Conservation (phyloP, 2,888 invertebrate genomes). For the Metacarcinus magister region DNA sequence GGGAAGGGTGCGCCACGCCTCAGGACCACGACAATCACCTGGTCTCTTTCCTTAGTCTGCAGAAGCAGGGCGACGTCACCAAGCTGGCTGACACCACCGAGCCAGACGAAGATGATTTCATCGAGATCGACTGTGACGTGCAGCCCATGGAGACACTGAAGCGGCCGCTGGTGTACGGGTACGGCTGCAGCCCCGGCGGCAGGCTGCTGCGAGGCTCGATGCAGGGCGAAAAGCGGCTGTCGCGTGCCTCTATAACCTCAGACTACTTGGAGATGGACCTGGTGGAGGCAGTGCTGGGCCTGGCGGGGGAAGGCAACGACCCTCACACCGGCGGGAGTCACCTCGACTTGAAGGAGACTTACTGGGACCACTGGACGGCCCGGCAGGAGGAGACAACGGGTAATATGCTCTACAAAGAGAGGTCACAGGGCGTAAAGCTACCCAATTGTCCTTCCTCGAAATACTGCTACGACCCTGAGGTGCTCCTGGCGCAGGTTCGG, state of each 20-base stretch:
- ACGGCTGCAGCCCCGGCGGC: constrained; percentile 67
- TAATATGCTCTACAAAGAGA: not conserved
- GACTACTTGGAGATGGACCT: constrained; percentile 74
- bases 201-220: constrained; percentile 13
- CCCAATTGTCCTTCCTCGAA: constrained; percentile 62
- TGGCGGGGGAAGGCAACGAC: not conserved
- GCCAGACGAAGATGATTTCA: constrained; percentile 71
- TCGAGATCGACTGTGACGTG: constrained; percentile 78
- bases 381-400: constrained; percentile 11
- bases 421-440: not conserved
- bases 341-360: constrained; percentile 71
- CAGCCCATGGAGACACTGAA: constrained; percentile 77
- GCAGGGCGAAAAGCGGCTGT: constrained; percentile 62
- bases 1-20: not conserved
- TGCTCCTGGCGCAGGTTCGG: constrained; percentile 72
- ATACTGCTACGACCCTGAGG: constrained; percentile 78
- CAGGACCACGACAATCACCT: not conserved
- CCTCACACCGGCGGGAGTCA: constrained; percentile 42
- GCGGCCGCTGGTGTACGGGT: constrained; percentile 79
- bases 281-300: constrained; percentile 54
- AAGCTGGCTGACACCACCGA: not conserved
- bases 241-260: constrained; percentile 64
- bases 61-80: not conserved
- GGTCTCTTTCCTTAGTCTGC: not conserved
- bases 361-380: constrained; percentile 77